Evolutionary conservation across 2,888 invertebrate genomes (phyloP).

Genomic region (Acanthoscelides obtectus): DNA sequence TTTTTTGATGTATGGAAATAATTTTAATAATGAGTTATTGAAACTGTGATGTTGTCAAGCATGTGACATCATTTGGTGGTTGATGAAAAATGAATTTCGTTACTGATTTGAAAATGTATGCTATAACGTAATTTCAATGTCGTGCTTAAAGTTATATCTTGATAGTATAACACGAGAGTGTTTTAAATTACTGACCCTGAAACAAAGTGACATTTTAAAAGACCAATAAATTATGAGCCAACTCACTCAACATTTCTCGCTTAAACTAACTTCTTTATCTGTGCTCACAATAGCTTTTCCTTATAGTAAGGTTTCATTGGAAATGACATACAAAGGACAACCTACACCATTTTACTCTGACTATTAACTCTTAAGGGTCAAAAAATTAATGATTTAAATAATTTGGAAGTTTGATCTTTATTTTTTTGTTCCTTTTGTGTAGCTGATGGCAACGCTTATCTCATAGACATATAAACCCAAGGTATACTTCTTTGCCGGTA

Average conservation of each 20-base stretch:
- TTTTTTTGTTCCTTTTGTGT: not conserved
- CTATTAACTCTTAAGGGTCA: not conserved
- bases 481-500: not conserved
- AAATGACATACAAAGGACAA: slow-evolving; percentile 39
- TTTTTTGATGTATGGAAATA: too few relatives aligned
- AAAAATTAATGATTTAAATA: not conserved
- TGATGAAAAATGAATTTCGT: too few relatives aligned
- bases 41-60: too few relatives aligned
- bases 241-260: not conserved
- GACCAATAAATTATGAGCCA: not conserved
- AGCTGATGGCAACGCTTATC: not conserved
- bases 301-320: slow-evolving; percentile 52
- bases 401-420: not conserved
- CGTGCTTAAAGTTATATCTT: too few relatives aligned
- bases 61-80: too few relatives aligned
- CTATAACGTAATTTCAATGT: too few relatives aligned
- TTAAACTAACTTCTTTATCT: not conserved
- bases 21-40: too few relatives aligned
- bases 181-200: too few relatives aligned
- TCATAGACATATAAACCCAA: not conserved
- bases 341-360: not conserved
- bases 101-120: too few relatives aligned
- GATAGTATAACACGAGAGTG: too few relatives aligned
- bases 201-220: too few relatives aligned
- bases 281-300: slow-evolving; percentile 40